A percentile compares a stretch with the other conserved stretches of the same genome.
These are phyloP conservation scores for Drosophila falleni DNA, from an alignment of 2,888 invertebrate genomes.

Conservation along the genomic window DNA sequence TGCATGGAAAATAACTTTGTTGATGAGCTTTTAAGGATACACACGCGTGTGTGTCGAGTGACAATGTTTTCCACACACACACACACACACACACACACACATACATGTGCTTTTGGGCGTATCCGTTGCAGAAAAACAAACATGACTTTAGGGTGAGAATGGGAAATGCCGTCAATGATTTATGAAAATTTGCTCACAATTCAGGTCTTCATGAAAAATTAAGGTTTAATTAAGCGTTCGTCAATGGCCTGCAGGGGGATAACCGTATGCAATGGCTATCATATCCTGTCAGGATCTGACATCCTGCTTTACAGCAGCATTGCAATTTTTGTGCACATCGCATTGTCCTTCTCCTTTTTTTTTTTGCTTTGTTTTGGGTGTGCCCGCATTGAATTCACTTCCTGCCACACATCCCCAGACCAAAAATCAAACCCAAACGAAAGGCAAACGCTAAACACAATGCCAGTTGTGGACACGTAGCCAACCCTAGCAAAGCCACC, in stretches of 20 bases:
- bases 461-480: constrained; percentile 58
- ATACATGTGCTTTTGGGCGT: constrained; percentile 26
- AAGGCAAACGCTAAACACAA: constrained; percentile 61
- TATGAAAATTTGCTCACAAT: constrained; percentile 50
- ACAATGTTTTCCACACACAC: constrained; percentile 9
- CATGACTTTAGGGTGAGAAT: neutral
- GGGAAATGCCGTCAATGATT: constrained; percentile 48
- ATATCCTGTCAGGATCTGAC: constrained; percentile 57
- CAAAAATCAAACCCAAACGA: constrained; percentile 20
- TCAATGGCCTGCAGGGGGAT: constrained; percentile 43
- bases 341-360: constrained; percentile 50
- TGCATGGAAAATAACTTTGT: constrained; percentile 42
- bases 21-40: constrained; percentile 49
- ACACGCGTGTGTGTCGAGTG: constrained; percentile 31
- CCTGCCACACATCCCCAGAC: constrained; percentile 40
- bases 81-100: neutral
- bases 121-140: constrained; percentile 28
- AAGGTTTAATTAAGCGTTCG: constrained; percentile 78
- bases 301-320: constrained; percentile 60
- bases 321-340: constrained; percentile 43
- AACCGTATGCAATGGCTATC: constrained; percentile 46
- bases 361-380: constrained; percentile 19
- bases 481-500: constrained; percentile 27
- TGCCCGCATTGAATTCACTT: constrained; percentile 72
- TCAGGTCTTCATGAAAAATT: constrained; percentile 72